Conservation (phyloP, 2,113 vertebrate genomes). For the Ibidorhyncha struthersii region DNA sequence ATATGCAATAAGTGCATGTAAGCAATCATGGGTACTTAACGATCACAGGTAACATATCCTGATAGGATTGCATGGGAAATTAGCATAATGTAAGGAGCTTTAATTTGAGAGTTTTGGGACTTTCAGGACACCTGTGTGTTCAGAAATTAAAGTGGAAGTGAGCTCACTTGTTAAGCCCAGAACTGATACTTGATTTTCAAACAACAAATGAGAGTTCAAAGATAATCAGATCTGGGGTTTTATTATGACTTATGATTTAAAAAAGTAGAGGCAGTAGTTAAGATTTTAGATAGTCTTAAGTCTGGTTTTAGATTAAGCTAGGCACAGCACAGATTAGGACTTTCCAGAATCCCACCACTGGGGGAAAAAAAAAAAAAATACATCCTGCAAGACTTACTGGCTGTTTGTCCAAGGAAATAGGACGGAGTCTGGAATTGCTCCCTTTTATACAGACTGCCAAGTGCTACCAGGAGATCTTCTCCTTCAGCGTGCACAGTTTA, state of each 20-base stretch:
- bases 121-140: neutral
- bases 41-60: neutral
- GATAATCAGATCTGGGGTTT: neutral
- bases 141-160: neutral
- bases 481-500: neutral
- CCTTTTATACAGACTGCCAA: neutral
- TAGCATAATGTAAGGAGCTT: neutral
- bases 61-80: neutral
- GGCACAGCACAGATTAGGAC: neutral
- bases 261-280: neutral
- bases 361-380: neutral
- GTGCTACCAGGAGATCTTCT: neutral
- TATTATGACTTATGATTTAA: neutral
- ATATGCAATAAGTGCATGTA: fast-evolving
- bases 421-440: neutral
- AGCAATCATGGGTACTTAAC: fast-evolving
- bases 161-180: neutral
- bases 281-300: neutral
- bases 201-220: neutral
- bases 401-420: neutral
- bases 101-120: neutral
- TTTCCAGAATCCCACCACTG: neutral
- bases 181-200: neutral
- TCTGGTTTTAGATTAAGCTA: neutral
- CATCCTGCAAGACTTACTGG: neutral